Evolutionary conservation across 1,140 invertebrate genomes (phyloP), one percentile per base, ranked within the genome.

Genomic region (Matsumurasca onukii): DNA sequence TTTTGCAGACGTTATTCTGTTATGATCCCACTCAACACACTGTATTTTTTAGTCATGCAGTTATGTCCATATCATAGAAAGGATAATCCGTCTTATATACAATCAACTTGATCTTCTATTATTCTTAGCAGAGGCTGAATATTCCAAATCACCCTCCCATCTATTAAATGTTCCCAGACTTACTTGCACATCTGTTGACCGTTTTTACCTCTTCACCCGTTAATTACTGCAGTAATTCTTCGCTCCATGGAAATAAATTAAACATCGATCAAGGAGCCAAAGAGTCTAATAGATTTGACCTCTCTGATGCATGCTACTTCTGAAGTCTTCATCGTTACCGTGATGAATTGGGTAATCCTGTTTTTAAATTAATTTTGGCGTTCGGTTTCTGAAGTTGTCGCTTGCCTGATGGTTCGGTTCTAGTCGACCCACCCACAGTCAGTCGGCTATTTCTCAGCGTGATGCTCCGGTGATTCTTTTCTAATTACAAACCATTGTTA

Each of bases 391-490:
- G 55, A 13, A 25, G 49, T 52, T 39, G 34, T 39, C 34, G 5
- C 34, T 17, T 5, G 34, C 34, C 34, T 5, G 34, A 39, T 63
- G 61, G 22, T 63, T 24, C 3, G 12, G 24, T n/a, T 22, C 51
- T 55, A 55, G n/a, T n/a, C n/a, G n/a, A 17, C 61, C n/a, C 61
- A 31, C 61, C 61, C 61, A 63, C 61, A n/a, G n/a, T n/a, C n/a
- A n/a, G n/a, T n/a, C n/a, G 27, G 27, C 61, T 17, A 63, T 63
- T 63, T 27, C 22, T 63, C 61, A 63, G 9, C 24, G 29, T 45
- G 29, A 45, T 61, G 57, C 12, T 3, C 17, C 55, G 12, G 15
- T n/a, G 55, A 59, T 59, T 13, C 55, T 25, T 59, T 59, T 59
- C 55, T 59, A 59, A 59, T 59, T 59, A 59, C 55, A 59, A 25